Base-by-base conservation (phyloP, 2,797 vertebrate species). In the Selene dorsalis region DNA sequence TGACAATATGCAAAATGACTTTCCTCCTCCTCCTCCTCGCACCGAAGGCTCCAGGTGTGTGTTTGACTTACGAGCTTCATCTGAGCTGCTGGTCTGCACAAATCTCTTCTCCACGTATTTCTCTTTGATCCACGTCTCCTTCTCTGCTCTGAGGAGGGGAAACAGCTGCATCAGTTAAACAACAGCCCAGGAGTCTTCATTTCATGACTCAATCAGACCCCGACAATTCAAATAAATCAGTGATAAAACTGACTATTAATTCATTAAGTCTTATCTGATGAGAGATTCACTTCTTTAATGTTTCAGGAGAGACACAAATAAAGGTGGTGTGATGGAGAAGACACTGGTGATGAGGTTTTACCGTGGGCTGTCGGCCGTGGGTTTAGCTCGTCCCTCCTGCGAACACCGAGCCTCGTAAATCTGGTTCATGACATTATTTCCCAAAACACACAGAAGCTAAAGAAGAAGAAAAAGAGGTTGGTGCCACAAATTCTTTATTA, bases 101-200 rank as follows among this genome's bases (percentile, higher is more conserved):
- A 95, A 95, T 50, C 79, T 93, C 83, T 88, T 94, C 79, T 94
- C 92, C 79, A 95, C 94, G 4, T 94, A 95, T 38, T 95, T 95
- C 26, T 91, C 89, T 73, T 77, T 91, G 73, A 95, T 95, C 93
- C 94, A 95, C 12, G 45, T 41, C 73, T 95, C 94, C n/a, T 94
- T 95, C 73, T 94, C 93, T 0, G 89, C 81, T 6, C 95, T 95
- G 86, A 79, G 56, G 0, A 50, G 6, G 1, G 69, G 18, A 16
- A 43, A 53, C 11, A 55, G 7, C 1, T 4, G 9, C 4, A 47
- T 39, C 16, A 22, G 18, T 48, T 10, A 45, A 75, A 41, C 32
- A 5, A 6, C 32, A 35, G 30, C 30, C 30, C 30, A 3, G 5
- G 30, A 30, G 30, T 30, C 30, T 30, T 30, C 30, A 30, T 30